These are phyloP conservation scores for Neotragus pygmaeus DNA, from an alignment of 2,113 vertebrate genomes.

Conservation along the genomic window DNA sequence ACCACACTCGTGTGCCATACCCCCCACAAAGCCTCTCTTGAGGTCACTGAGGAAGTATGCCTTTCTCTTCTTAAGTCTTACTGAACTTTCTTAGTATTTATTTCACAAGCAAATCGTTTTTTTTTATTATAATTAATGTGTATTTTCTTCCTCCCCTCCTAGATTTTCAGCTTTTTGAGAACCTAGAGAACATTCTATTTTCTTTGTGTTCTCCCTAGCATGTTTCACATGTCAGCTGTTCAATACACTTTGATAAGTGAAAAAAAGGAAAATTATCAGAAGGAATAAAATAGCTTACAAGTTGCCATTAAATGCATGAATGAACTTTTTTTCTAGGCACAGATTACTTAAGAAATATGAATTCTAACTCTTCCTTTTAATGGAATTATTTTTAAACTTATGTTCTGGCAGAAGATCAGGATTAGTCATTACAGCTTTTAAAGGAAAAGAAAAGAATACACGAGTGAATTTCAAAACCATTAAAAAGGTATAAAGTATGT, in stretches of 20 bases:
- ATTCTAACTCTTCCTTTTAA: conserved; percentile 39
- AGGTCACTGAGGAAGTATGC: not conserved
- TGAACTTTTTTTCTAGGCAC: conserved; percentile 10
- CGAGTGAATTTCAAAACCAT: conserved; percentile 22
- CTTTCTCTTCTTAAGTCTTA: conserved; percentile 15
- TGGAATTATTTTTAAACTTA: conserved; percentile 33
- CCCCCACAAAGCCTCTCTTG: not conserved
- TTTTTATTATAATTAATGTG: conserved; percentile 23
- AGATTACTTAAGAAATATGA: conserved; percentile 46
- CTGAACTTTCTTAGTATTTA: conserved; percentile 3
- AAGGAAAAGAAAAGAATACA: conserved; percentile 36
- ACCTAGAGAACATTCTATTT: conserved; percentile 37
- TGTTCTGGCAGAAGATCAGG: not conserved
- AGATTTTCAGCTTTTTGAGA: conserved; percentile 25
- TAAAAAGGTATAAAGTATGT: not conserved
- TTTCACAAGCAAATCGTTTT: conserved; percentile 24
- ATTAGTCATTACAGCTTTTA: conserved; percentile 54
- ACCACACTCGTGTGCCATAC: not conserved
- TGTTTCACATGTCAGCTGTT: conserved; percentile 41
- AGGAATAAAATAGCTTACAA: conserved; percentile 45
- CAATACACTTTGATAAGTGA: conserved; percentile 35
- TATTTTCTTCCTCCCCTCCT: conserved; percentile 10
- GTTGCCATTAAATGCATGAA: conserved; percentile 39
- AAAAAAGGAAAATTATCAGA: conserved; percentile 42
- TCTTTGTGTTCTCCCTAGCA: conserved; percentile 19